Conservation (phyloP, 2,113 vertebrate genomes). For the Aptenodytes patagonicus region DNA sequence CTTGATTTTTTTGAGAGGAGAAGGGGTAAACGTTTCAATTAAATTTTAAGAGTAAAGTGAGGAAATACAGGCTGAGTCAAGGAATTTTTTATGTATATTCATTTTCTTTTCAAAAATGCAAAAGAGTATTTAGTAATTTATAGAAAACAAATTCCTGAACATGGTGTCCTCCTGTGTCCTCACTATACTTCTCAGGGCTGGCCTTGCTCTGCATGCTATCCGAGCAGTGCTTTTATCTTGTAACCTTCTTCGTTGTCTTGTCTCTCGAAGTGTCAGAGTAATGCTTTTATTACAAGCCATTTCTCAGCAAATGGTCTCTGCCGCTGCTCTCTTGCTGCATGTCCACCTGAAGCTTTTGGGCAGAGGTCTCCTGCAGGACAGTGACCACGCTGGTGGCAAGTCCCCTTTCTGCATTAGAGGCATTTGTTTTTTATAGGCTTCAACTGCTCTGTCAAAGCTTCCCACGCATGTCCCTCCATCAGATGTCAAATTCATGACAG, state of each 20-base stretch:
- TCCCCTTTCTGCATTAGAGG: background rate
- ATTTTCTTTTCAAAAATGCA: background rate
- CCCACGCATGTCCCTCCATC: background rate
- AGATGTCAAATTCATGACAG: background rate
- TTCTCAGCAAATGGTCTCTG: background rate
- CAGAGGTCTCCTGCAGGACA: background rate
- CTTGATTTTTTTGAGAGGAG: background rate
- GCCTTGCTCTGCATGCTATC: background rate
- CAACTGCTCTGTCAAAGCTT: background rate
- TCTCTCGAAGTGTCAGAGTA: background rate
- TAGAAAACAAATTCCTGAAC: background rate
- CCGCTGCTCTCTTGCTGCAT: background rate
- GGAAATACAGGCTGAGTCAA: background rate
- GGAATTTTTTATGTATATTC: background rate
- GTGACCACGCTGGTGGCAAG: background rate
- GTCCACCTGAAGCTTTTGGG: rapidly evolving
- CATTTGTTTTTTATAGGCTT: background rate
- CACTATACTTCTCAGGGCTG: background rate
- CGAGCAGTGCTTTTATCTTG: background rate
- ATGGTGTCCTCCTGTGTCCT: background rate
- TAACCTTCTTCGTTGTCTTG: rapidly evolving
- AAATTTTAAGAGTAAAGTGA: background rate
- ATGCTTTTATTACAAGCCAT: background rate
- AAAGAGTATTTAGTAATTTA: background rate
- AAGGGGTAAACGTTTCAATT: background rate